Evolutionary conservation across 2,113 vertebrate species (phyloP), one percentile per base, ranked within the genome.

Genomic region (Catharus fuscescens): DNA sequence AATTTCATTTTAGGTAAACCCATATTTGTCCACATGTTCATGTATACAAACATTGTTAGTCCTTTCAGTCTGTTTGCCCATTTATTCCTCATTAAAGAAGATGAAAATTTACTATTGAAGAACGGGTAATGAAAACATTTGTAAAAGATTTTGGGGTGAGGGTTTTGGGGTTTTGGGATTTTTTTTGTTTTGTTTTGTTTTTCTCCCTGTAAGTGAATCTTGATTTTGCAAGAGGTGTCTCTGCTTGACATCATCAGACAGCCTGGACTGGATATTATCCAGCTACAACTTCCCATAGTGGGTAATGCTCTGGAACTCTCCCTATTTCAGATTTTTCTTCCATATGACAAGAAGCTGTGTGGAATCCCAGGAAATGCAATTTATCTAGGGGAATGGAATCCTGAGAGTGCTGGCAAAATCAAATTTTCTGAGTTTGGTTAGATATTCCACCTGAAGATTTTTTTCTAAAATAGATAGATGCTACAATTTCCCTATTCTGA

Each of bases 131-230:
- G 8, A 26, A 80, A 73, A 59, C 1, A 14, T 34, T 61, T 38
- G 6, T 23, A n/a, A 40, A 38, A 36, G 4, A 1, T 62, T 59
- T 69, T 40, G 1, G 1, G 6, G 1, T 13, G 24, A 31, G 4
- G 8, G 7, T 36, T 34, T 40, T 40, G 5, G 40, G 11, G 31
- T 13, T 31, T 54, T 29, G 47, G 21, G 19, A 36, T 45, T 45
- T 44, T 44, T 20, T 45, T 45, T 45, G 45, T 40, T 18, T 45
- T 45, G 45, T 40, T 18, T 19, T 53, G 10, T 6, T 24, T 28
- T 59, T 20, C 3, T 6, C 1, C 1, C 38, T 10, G 29, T 21
- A 60, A 45, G 9, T 9, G 5, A 40, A 20, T 21, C 25, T 64
- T 84, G 16, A 56, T 56, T 71, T 85, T 60, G 5, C 16, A 59